phyloP scores from a whole-genome alignment of 2,113 vertebrate species.

The Oreochromis tanganicae region DNA sequence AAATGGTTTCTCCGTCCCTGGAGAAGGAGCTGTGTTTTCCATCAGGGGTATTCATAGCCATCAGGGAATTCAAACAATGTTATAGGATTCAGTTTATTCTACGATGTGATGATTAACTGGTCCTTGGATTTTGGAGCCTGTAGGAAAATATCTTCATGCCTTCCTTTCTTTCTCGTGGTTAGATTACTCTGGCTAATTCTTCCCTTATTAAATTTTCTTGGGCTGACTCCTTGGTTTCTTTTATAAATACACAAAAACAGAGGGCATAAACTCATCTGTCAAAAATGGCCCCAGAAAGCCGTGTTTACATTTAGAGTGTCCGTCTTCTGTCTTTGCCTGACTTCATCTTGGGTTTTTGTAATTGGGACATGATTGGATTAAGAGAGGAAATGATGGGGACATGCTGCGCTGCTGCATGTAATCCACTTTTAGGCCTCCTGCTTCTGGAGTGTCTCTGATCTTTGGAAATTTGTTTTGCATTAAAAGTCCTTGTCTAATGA shows the following conservation, averaged over 20 bases:
- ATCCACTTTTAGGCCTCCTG: conserved; percentile 43
- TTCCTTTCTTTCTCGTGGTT: background rate
- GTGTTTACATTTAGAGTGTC: conserved; percentile 6
- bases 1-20: background rate
- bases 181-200: background rate
- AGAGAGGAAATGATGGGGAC: conserved; percentile 42
- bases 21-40: background rate
- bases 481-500: background rate
- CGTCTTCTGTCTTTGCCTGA: conserved; percentile 13
- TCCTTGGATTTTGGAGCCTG: background rate
- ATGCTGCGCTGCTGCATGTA: conserved; percentile 25
- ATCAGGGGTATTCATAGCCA: background rate
- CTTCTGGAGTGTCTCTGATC: conserved; percentile 20
- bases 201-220: background rate
- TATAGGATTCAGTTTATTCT: background rate
- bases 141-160: background rate
- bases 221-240: background rate
- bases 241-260: background rate
- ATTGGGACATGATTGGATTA: conserved; percentile 63
- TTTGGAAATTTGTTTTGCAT: conserved; percentile 15
- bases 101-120: background rate
- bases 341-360: conserved; percentile 48
- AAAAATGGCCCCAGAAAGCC: background rate
- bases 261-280: conserved; percentile 12
- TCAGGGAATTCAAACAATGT: background rate